Base-by-base conservation (phyloP, 1,140 invertebrate genomes). In the Zaprionus ghesquierei region DNA sequence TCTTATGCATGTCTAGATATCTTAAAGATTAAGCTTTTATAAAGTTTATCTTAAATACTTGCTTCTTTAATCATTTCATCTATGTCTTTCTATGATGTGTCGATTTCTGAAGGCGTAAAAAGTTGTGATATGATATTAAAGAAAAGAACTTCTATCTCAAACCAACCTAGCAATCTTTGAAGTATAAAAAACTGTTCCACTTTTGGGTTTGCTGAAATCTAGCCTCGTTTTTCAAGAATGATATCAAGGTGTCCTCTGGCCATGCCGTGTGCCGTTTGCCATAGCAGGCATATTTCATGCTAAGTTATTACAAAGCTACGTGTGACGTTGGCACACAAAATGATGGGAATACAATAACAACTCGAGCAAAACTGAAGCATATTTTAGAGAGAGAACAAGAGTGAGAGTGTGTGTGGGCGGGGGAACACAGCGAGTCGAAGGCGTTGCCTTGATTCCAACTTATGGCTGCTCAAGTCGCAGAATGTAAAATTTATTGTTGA, bases 401-500 rank as follows among this genome's bases (percentile, higher is more conserved):
- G 59, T 13, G 62, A 41, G 9, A n/a, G n/a, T 22, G 62, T 22
- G 51, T 13, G 27, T 9, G 22, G 27, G 31, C 29, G 33, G 4
- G 33, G n/a, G 10, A 33, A 15, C 13, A 22, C 23, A 59, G 58
- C 18, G 25, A 49, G 78, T 55, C 53, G 76, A 71, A 78, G 77
- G 75, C 61, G 64, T 35, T 51, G 61, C 33, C 79, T 78, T 84
- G 80, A 84, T 84, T 72, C 63, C 68, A 79, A 86, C 74, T 85
- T 86, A 85, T 86, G 81, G 75, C 81, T 77, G 81, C 77, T 75
- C 66, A 86, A 85, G 81, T 81, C 81, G 81, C 65, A 77, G 58
- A 72, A 63, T 81, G 69, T 69, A 72, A 82, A 86, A 86, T 86
- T 86, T 86, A 86, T 86, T 79, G 79, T 86, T 87, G 51, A 65